Conservation (phyloP, 2,113 vertebrate genomes). For the Oncorhynchus kisutch region DNA sequence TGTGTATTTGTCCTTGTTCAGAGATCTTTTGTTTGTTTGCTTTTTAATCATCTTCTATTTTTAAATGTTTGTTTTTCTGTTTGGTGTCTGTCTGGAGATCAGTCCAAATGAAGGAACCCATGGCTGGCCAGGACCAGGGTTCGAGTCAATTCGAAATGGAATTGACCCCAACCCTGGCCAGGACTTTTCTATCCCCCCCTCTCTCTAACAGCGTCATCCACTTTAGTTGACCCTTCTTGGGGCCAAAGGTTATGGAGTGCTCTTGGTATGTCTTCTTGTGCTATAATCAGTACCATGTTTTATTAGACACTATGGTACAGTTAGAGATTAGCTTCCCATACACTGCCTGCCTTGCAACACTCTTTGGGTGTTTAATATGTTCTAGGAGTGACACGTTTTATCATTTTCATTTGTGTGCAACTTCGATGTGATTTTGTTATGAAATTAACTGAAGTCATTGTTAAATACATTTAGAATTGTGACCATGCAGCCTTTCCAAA, state of each 20-base stretch:
- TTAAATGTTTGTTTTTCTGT: background rate
- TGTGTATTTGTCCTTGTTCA: background rate
- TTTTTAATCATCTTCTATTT: background rate
- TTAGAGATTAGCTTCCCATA: background rate
- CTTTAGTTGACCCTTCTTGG: constrained; percentile 10
- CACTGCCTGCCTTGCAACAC: constrained; percentile 29
- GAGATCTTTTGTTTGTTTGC: background rate
- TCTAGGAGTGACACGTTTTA: background rate
- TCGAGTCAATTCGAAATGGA: too few species aligned
- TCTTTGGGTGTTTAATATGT: constrained; percentile 10
- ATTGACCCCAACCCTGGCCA: background rate
- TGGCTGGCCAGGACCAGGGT: background rate
- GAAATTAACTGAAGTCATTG: background rate
- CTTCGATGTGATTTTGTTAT: background rate
- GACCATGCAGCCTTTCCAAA: background rate
- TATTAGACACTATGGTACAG: background rate
- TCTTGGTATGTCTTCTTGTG: too few species aligned
- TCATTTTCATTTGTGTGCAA: background rate
- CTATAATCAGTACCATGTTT: background rate
- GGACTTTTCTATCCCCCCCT: background rate
- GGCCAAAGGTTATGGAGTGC: constrained; percentile 3
- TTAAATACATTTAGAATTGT: background rate
- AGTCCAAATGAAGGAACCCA: background rate
- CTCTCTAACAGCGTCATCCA: constrained; percentile 35
- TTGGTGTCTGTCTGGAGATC: background rate